These are phyloP conservation scores for Amphiprion percula DNA, from an alignment of 2,113 vertebrate species.

Conservation along the genomic window DNA sequence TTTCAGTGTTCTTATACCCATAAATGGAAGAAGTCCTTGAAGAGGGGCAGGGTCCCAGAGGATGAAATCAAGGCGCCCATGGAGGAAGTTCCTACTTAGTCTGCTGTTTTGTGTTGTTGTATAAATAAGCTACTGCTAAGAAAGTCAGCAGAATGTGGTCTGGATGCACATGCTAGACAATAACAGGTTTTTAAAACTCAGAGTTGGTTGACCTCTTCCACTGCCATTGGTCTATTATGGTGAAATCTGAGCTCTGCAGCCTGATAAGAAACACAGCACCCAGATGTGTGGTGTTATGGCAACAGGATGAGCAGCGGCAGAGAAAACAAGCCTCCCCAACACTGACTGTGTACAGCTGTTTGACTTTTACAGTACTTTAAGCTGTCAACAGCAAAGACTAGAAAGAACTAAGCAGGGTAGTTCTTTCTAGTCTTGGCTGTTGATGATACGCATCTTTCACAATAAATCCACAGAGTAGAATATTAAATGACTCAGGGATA, in stretches of 20 bases:
- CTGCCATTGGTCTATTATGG: neutral
- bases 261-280: constrained; percentile 37
- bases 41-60: neutral
- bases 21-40: constrained; percentile 30
- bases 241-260: neutral
- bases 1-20: constrained; percentile 3
- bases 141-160: neutral
- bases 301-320: neutral
- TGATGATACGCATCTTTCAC: no score
- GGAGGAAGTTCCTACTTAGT: neutral
- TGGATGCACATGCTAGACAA: neutral
- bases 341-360: neutral
- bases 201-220: neutral
- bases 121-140: neutral
- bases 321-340: neutral
- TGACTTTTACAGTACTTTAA: neutral
- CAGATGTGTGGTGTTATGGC: constrained; percentile 21
- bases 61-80: neutral
- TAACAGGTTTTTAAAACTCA: no score
- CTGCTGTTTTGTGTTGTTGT: neutral
- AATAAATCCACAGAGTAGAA: no score
- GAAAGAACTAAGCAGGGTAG: no score
- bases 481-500: no score
- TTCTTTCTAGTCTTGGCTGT: no score
- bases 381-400: neutral